Conservation (phyloP, 2,113 vertebrate species). For the Psittacula cyanocephala region DNA sequence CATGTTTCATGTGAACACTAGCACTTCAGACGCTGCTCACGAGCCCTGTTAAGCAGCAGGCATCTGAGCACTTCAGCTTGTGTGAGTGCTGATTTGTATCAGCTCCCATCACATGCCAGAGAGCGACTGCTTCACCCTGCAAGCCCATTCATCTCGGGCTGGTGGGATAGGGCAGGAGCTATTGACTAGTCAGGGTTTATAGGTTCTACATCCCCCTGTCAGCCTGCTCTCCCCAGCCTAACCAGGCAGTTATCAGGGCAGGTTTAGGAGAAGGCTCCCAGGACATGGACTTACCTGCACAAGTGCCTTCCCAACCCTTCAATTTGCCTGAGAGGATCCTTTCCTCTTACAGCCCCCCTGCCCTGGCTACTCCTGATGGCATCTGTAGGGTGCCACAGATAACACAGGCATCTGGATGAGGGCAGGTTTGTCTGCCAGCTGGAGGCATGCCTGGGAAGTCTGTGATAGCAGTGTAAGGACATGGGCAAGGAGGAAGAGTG, state of each 20-base stretch:
- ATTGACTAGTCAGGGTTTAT: not conserved
- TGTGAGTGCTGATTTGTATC: not conserved
- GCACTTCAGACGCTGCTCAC: not conserved
- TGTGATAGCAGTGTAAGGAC: not conserved
- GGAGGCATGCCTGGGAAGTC: not conserved
- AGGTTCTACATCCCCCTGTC: not conserved
- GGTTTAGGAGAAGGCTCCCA: not conserved
- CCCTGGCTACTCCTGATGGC: not conserved
- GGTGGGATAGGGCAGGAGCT: not conserved
- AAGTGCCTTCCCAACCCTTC: not conserved
- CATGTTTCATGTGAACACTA: not conserved
- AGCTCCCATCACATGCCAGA: not conserved
- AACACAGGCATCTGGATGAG: not conserved
- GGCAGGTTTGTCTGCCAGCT: not conserved
- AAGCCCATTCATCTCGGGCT: not conserved
- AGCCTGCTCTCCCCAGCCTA: not conserved
- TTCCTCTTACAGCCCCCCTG: not conserved
- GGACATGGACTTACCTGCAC: not conserved
- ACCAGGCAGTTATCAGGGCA: not conserved
- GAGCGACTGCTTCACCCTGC: accelerated
- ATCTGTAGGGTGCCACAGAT: not conserved
- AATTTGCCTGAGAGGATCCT: not conserved
- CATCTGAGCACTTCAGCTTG: not conserved
- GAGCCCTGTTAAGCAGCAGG: not conserved
- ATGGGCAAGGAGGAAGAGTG: not conserved